Conservation (phyloP, 2,797 vertebrate species). For the Adrianichthys oophorus region DNA sequence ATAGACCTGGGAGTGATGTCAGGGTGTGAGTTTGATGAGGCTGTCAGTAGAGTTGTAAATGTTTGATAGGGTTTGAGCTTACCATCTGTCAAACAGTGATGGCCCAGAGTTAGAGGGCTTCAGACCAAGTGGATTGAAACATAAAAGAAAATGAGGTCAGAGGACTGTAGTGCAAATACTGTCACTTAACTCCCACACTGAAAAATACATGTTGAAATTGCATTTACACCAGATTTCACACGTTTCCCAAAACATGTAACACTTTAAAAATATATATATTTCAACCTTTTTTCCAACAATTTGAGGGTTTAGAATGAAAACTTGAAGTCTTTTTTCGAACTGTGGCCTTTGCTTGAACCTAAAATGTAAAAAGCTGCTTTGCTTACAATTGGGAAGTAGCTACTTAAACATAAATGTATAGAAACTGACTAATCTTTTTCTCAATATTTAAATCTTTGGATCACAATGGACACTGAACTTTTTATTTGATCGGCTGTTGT, state of each 20-base stretch:
- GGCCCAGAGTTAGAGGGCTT: conserved; percentile 29
- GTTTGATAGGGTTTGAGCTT: conserved; percentile 76
- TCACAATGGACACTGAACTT: no score
- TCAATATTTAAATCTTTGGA: no score
- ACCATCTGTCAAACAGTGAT: conserved; percentile 71
- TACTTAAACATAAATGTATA: no score
- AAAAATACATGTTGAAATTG: neutral
- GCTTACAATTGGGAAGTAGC: no score
- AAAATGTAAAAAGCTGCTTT: no score
- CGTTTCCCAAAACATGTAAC: neutral
- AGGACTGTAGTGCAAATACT: neutral
- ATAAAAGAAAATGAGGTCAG: conserved; percentile 3
- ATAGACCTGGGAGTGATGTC: conserved; percentile 52
- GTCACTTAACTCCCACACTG: neutral
- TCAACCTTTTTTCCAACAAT: no score
- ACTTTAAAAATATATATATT: neutral
- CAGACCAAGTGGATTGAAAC: conserved; percentile 14
- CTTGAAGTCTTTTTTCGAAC: no score
- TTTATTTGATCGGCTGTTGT: no score
- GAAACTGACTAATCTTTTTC: no score
- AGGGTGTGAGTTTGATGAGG: conserved; percentile 47
- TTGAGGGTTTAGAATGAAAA: no score
- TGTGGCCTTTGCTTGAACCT: no score
- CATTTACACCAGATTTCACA: neutral
- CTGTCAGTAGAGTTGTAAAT: conserved; percentile 69